These are phyloP conservation scores for Linnaemya tessellans DNA, from an alignment of 2,888 invertebrate genomes.

Conservation along the genomic window DNA sequence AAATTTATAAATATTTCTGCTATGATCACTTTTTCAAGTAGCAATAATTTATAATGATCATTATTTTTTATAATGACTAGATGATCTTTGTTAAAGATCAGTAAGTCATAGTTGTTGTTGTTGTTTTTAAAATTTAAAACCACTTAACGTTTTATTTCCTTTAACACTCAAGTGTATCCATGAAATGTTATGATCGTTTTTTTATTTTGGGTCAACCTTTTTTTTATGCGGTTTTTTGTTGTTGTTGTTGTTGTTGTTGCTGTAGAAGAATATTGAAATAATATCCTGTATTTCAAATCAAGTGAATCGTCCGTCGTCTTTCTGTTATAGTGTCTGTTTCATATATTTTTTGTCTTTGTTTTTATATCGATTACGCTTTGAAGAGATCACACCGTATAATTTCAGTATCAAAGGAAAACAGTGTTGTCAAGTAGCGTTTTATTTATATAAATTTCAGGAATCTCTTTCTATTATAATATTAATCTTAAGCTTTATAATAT, in stretches of 20 bases:
- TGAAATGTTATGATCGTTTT: slow-evolving; percentile 64
- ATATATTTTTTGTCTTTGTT: slow-evolving; percentile 27
- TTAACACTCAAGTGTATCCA: slow-evolving; percentile 71
- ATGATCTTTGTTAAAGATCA: slow-evolving; percentile 18
- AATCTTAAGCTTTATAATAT: too few species aligned
- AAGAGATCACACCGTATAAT: slow-evolving; percentile 38
- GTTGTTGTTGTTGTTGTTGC: slow-evolving; percentile 42
- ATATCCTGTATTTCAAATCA: slow-evolving; percentile 66
- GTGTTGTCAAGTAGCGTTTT: neutral
- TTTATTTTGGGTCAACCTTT: slow-evolving; percentile 45
- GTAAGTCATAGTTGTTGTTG: slow-evolving; percentile 52
- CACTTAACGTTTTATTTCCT: slow-evolving; percentile 72
- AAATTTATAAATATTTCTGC: neutral
- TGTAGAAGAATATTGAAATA: slow-evolving; percentile 51
- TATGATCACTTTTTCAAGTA: slow-evolving; percentile 43
- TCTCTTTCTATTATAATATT: too few species aligned
- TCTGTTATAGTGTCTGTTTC: slow-evolving; percentile 50
- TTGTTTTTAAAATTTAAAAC: slow-evolving; percentile 49
- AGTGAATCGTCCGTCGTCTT: slow-evolving; percentile 52
- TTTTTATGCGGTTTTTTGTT: too few species aligned
- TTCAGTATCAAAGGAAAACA: slow-evolving; percentile 35
- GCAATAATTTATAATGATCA: slow-evolving; percentile 60
- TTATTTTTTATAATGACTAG: slow-evolving; percentile 17
- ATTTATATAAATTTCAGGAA: neutral
- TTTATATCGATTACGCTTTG: slow-evolving; percentile 55